Evolutionary conservation across 2,888 invertebrate species (phyloP).

Genomic region (Serripes groenlandicus): DNA sequence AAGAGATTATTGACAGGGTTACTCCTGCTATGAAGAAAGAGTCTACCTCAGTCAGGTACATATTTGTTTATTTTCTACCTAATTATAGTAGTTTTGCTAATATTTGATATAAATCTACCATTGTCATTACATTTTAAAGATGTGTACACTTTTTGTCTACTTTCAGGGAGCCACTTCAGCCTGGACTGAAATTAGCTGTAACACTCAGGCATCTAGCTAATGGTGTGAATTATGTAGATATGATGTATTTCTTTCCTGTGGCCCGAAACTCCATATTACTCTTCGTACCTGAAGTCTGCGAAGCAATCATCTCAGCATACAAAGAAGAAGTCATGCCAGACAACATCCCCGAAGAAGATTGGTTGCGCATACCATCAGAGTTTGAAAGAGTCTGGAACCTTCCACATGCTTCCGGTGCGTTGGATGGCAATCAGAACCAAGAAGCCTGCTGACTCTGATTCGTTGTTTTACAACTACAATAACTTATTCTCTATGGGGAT

Average conservation of each 20-base stretch:
- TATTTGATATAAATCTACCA: too few relatives aligned
- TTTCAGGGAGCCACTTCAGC: neutral
- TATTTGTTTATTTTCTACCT: too few relatives aligned
- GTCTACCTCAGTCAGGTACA: too few relatives aligned
- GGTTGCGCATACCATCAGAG: constrained; percentile 12
- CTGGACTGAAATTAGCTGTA: neutral
- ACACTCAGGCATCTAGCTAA: neutral
- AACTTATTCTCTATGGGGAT: too few relatives aligned
- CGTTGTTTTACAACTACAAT: too few relatives aligned
- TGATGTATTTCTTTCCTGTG: constrained; percentile 1
- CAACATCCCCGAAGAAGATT: constrained; percentile 23
- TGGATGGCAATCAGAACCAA: constrained; percentile 3
- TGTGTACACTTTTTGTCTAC: too few relatives aligned
- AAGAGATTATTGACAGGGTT: neutral
- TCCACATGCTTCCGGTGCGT: constrained; percentile 9
- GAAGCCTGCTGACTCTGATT: too few relatives aligned
- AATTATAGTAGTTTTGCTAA: too few relatives aligned
- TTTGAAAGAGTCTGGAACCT: constrained; percentile 22
- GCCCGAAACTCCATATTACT: constrained; percentile 1
- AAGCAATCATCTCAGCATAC: constrained; percentile 12
- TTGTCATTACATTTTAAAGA: too few relatives aligned
- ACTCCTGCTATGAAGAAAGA: too few relatives aligned
- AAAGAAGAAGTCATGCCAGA: constrained; percentile 27
- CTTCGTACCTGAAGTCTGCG: constrained; percentile 4
- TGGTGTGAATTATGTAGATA: constrained; percentile 5